Percentiles rank a stretch among this genome's conserved stretches.
Evolutionary conservation across 2,888 invertebrate genomes (phyloP).

Genomic region (Apamea crenata): DNA sequence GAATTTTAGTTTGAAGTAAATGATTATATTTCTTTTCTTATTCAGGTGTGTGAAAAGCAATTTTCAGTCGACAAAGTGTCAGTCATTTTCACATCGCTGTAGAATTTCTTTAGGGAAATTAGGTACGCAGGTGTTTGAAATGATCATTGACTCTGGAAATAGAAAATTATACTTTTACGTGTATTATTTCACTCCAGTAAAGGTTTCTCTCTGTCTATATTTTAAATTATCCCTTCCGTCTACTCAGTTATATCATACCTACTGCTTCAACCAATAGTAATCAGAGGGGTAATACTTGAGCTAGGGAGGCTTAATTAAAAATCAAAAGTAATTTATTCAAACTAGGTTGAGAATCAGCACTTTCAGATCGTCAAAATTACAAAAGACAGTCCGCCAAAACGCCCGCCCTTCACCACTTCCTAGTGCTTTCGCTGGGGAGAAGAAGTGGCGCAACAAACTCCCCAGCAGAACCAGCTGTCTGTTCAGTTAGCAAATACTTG

Average conservation of each 20-base stretch:
- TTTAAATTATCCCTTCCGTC: slow-evolving; percentile 1
- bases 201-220: slow-evolving; percentile 1
- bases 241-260: neutral
- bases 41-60: slow-evolving; percentile 23
- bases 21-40: slow-evolving; percentile 16
- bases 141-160: slow-evolving; percentile 25
- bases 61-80: slow-evolving; percentile 35
- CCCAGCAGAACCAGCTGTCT: too few species aligned
- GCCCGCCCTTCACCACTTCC: too few species aligned
- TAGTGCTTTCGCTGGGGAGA: too few species aligned
- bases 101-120: slow-evolving; percentile 56
- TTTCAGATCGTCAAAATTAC: too few species aligned
- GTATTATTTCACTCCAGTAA: slow-evolving; percentile 9
- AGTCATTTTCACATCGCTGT: slow-evolving; percentile 30
- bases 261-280: neutral
- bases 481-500: too few species aligned
- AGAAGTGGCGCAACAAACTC: too few species aligned
- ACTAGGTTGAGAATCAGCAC: too few species aligned
- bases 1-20: slow-evolving; percentile 4
- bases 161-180: slow-evolving; percentile 28
- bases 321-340: too few species aligned
- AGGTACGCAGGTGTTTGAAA: slow-evolving; percentile 25
- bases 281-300: neutral
- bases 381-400: too few species aligned
- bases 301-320: too few species aligned